These are phyloP conservation scores for Willowsia nigromaculata DNA, from an alignment of 2,888 invertebrate genomes.

Conservation along the genomic window DNA sequence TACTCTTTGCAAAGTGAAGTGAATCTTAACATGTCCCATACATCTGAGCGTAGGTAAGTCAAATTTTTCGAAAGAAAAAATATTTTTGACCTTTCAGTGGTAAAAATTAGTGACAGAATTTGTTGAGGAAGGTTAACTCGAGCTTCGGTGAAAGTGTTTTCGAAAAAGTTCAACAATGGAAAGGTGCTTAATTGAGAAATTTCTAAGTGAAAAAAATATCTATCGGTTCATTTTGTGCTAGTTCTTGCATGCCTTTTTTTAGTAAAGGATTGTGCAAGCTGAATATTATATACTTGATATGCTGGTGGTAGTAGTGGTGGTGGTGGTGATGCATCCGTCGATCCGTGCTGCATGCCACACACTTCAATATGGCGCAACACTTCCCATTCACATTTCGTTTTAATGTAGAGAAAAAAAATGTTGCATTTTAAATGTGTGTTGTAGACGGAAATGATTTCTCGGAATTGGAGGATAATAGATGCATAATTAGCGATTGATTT, in stretches of 20 bases:
- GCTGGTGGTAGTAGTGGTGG: conserved; percentile 1
- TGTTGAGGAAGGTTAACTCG: background rate
- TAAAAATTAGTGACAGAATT: background rate
- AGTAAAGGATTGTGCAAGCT: background rate
- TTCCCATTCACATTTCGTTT: conserved; percentile 43
- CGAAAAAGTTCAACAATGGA: background rate
- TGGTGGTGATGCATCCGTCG: background rate
- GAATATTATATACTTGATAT: conserved; percentile 8
- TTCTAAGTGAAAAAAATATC: background rate
- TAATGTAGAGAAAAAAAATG: background rate
- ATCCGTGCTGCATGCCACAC: conserved; percentile 73
- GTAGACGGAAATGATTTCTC: background rate
- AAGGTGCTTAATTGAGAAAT: background rate
- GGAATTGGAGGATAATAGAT: background rate
- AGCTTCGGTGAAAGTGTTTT: conserved; percentile 25
- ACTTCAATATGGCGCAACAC: conserved; percentile 77
- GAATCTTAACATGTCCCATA: conserved; percentile 91
- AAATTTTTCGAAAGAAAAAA: background rate
- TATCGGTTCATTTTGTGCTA: background rate
- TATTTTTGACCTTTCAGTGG: conserved; percentile 41
- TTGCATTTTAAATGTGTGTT: background rate
- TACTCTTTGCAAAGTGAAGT: conserved; percentile 80
- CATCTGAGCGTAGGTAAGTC: conserved; percentile 89
- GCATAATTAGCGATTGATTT: background rate
- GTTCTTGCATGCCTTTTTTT: background rate